Conservation (phyloP, 2,888 invertebrate genomes). For the Lathronympha strigana region DNA sequence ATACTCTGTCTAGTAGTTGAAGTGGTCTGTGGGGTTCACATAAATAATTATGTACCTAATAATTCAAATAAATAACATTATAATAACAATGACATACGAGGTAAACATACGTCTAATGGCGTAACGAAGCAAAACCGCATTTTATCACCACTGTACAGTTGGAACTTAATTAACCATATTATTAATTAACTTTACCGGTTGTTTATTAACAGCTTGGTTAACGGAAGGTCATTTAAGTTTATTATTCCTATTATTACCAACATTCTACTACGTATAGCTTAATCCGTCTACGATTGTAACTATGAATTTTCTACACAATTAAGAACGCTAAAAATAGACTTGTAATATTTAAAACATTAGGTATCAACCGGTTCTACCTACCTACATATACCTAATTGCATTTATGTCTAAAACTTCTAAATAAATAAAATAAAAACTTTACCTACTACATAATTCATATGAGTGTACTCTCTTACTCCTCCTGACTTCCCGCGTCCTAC, state of each 20-base stretch:
- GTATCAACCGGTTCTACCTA: too few relatives aligned
- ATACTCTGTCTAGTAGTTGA: too few relatives aligned
- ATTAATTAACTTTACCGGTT: constrained; percentile 6
- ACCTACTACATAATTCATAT: too few relatives aligned
- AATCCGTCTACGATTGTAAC: neutral
- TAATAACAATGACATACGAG: constrained; percentile 16
- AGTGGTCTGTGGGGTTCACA: too few relatives aligned
- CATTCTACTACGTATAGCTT: neutral
- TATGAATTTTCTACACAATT: neutral
- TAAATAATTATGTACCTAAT: too few relatives aligned
- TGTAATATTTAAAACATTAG: too few relatives aligned
- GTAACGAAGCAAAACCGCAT: constrained; percentile 14
- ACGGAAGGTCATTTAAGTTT: constrained; percentile 6
- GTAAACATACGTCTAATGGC: constrained; percentile 19
- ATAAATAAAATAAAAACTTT: too few relatives aligned
- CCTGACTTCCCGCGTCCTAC: too few relatives aligned
- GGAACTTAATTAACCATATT: constrained; percentile 15
- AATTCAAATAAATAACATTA: neutral
- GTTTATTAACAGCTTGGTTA: constrained; percentile 15
- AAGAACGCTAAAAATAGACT: neutral
- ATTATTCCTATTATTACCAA: neutral
- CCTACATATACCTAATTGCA: too few relatives aligned
- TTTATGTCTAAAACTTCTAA: too few relatives aligned
- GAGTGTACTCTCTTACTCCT: too few relatives aligned
- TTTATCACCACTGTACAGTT: constrained; percentile 15